phyloP scores from a whole-genome alignment of 2,888 invertebrate genomes.

The Drosophila neotestacea region DNA sequence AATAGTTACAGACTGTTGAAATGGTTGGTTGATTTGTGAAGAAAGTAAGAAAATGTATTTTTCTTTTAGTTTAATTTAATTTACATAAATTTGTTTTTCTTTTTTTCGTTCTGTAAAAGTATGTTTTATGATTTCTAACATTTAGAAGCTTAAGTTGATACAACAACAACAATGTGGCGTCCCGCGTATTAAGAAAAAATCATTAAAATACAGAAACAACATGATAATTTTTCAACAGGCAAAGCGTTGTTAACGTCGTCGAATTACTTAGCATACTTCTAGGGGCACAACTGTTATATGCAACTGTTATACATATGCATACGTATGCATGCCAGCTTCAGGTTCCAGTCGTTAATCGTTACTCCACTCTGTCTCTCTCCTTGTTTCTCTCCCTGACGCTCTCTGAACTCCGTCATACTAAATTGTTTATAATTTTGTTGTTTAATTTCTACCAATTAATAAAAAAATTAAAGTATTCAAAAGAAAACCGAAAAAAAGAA shows the following conservation, averaged over 20 bases:
- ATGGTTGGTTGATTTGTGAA: constrained; percentile 61
- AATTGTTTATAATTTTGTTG: constrained; percentile 42
- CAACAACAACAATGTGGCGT: constrained; percentile 27
- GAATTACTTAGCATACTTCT: constrained; percentile 23
- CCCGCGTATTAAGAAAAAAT: constrained; percentile 27
- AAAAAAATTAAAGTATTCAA: constrained; percentile 46
- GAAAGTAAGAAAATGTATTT: constrained; percentile 43
- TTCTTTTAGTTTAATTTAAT: constrained; percentile 33
- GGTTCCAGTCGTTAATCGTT: constrained; percentile 17
- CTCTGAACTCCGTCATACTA: constrained; percentile 44
- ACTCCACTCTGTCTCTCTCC: constrained; percentile 23
- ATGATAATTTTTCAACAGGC: constrained; percentile 31
- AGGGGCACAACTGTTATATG: constrained; percentile 27
- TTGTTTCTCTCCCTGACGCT: constrained; percentile 26
- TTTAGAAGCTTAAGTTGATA: constrained; percentile 33
- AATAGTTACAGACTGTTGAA: constrained; percentile 53
- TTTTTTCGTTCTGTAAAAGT: constrained; percentile 35
- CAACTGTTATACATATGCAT: constrained; percentile 8
- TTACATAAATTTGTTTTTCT: constrained; percentile 32
- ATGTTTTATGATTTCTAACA: constrained; percentile 37
- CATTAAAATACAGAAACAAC: constrained; percentile 32
- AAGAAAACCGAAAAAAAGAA: constrained; percentile 56
- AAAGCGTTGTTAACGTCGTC: constrained; percentile 33
- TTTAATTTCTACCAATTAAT: constrained; percentile 60
- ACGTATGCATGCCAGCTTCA: constrained; percentile 7